Base-by-base conservation (phyloP, 2,888 invertebrate genomes). In the Caenorhabditis sinica region DNA sequence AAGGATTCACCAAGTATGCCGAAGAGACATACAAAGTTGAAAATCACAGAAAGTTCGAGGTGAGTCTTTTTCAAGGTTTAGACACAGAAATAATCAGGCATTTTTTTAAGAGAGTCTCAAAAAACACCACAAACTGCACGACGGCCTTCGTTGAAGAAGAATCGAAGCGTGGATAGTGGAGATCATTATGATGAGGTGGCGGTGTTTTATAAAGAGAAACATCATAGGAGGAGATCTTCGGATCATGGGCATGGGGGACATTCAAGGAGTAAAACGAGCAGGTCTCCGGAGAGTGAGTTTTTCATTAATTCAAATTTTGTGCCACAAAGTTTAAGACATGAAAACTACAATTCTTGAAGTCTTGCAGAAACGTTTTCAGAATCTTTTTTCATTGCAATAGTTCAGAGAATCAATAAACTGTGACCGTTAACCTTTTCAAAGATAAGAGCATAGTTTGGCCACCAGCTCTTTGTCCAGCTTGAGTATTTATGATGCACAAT, bases 141-240 rank as follows among this genome's bases (percentile, higher is more conserved):
- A n/a, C 74, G 79, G 25, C 79, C 83, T 56, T 83, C 83, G 8
- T 23, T 83, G 49, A 73, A 74, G 53, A 80, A 80, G 65, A 85
- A 82, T n/a, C 20, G 69, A 79, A 85, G 85, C 53, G 77, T 85
- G 15, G 85, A 85, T 43, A 82, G 73, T 36, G 79, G 73, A 17
- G 83, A 83, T 72, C 72, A 86, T 17, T 81, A 77, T 63, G 86
- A 85, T 80, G 88, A 74, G 80, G 87, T 83, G 45, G 87, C 74
- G 9, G 85, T 73, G 17, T 85, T 85, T 49, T 82, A 85, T 63
- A 82, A 74, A 60, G 85, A 85, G 33, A 85, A 81, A 66, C 75
- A 80, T 51, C 80, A 80, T 36, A 17, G 84, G 45, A 69, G 83
- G 72, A 63, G 80, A 71, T 84, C 84, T 11, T 84, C 84, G 2